Conservation (phyloP, 1,140 invertebrate species). For the Drosophila miranda region DNA sequence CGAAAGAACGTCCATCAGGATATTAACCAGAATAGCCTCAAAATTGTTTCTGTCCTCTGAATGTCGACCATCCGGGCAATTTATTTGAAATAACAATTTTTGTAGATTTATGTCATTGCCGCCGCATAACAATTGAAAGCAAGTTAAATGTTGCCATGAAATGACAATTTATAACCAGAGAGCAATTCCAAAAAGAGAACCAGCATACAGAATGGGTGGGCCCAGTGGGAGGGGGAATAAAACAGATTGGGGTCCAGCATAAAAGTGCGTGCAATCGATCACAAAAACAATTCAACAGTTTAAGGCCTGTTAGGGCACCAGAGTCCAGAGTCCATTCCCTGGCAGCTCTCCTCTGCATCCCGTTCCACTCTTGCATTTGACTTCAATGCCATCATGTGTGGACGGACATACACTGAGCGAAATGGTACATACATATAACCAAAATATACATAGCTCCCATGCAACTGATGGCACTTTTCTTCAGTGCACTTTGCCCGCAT, state of each 20-base stretch:
- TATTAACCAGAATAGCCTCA: slow-evolving; percentile 21
- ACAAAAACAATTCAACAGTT: slow-evolving; percentile 62
- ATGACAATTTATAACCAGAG: slow-evolving; percentile 64
- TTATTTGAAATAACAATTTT: slow-evolving; percentile 41
- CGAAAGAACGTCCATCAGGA: slow-evolving; percentile 6
- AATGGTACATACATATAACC: no score
- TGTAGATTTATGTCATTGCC: slow-evolving; percentile 64
- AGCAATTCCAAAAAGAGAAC: slow-evolving; percentile 13
- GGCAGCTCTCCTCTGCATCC: slow-evolving; percentile 9
- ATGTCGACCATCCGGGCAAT: slow-evolving; percentile 18
- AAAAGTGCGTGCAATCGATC: slow-evolving; percentile 62
- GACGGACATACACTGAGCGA: no score
- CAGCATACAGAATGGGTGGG: slow-evolving; percentile 9
- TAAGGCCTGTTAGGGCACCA: slow-evolving; percentile 48
- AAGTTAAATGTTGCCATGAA: slow-evolving; percentile 51
- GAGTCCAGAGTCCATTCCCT: not conserved
- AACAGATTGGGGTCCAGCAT: slow-evolving; percentile 47
- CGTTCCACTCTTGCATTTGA: not conserved
- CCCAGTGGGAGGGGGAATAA: not conserved
- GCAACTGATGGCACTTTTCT: no score
- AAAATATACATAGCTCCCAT: no score
- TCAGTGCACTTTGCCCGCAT: slow-evolving; percentile 5
- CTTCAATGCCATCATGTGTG: no score
- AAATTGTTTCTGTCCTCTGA: slow-evolving; percentile 24
- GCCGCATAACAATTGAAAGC: slow-evolving; percentile 57